These are phyloP conservation scores for Epinotia demarniana DNA, from an alignment of 2,888 invertebrate species.

Conservation along the genomic window DNA sequence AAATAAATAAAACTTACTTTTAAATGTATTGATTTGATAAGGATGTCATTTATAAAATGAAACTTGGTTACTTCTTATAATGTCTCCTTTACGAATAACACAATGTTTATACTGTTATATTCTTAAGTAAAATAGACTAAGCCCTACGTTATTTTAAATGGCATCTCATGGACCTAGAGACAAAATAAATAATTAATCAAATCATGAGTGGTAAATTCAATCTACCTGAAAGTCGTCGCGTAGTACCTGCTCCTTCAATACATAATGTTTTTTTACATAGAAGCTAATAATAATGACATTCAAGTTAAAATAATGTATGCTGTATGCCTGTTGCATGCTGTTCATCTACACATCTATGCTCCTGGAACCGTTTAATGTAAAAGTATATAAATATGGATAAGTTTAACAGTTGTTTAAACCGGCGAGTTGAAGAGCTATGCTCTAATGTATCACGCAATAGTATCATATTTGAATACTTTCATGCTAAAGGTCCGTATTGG, in stretches of 20 bases:
- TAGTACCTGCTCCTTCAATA: too few species aligned
- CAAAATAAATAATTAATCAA: background rate
- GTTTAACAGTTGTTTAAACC: background rate
- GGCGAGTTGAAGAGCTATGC: background rate
- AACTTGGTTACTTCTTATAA: too few species aligned
- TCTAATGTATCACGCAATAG: background rate
- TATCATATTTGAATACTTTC: background rate
- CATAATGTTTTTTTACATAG: too few species aligned
- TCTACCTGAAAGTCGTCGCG: too few species aligned
- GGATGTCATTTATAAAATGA: too few species aligned
- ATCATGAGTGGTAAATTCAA: background rate
- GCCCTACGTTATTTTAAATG: background rate
- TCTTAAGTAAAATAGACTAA: background rate
- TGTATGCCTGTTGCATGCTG: too few species aligned
- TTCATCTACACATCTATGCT: too few species aligned
- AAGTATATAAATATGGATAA: background rate
- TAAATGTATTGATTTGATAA: background rate
- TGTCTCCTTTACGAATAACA: too few species aligned
- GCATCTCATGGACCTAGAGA: background rate
- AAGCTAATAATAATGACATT: too few species aligned
- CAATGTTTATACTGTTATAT: too few species aligned
- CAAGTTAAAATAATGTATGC: too few species aligned
- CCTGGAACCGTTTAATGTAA: background rate
- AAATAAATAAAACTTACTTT: slow-evolving; percentile 2
- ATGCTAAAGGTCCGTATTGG: background rate